Conservation (phyloP, 2,113 vertebrate species). For the Arothron firmamentum region DNA sequence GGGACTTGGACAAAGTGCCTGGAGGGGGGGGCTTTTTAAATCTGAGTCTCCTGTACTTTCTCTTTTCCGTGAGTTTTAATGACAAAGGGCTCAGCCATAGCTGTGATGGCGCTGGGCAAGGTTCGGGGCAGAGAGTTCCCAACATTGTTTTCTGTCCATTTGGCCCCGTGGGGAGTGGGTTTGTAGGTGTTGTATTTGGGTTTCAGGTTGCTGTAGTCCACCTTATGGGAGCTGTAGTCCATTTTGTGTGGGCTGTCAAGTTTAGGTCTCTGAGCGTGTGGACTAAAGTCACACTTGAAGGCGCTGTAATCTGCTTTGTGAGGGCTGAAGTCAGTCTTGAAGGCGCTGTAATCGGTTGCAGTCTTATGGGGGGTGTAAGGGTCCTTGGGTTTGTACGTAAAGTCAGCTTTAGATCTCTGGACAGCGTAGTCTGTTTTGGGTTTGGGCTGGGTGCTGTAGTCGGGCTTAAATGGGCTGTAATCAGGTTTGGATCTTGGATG, state of each 20-base stretch:
- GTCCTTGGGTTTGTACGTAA: conserved; percentile 64
- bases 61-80: conserved; percentile 97
- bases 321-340: conserved; percentile 70
- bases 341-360: conserved; percentile 62
- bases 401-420: conserved; percentile 66
- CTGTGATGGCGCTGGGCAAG: conserved; percentile 80
- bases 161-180: conserved; percentile 81
- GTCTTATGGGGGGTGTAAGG: conserved; percentile 63
- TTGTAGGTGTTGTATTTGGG: conserved; percentile 78
- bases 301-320: conserved; percentile 71
- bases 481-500: conserved; percentile 67
- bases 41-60: conserved; percentile 98
- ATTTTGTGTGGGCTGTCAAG: conserved; percentile 71
- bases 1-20: conserved; percentile 29
- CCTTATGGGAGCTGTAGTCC: conserved; percentile 71
- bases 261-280: conserved; percentile 79
- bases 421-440: conserved; percentile 66
- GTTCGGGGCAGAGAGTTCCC: conserved; percentile 93
- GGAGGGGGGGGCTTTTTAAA: conserved; percentile 70
- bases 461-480: conserved; percentile 67
- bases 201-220: conserved; percentile 71
- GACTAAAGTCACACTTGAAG: conserved; percentile 80
- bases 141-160: conserved; percentile 95
- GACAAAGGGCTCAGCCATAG: conserved; percentile 85
- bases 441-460: conserved; percentile 73